A percentile compares a stretch with the other conserved stretches of the same genome.
phyloP scores from a whole-genome alignment of 2,797 vertebrate genomes.

The Rhinichthys osculus region DNA sequence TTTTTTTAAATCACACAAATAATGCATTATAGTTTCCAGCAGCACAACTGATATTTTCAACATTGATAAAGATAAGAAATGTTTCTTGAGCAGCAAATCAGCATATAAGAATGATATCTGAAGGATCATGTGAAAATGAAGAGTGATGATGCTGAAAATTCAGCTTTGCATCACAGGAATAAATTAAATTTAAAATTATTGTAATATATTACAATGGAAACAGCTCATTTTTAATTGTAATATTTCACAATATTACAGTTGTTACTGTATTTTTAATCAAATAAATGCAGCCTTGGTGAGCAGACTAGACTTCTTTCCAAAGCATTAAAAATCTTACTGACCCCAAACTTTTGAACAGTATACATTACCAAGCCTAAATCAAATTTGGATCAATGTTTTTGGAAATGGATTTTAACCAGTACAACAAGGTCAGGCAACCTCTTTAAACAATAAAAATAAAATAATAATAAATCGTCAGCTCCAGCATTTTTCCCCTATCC shows the following conservation, averaged over 20 bases:
- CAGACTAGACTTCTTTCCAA: not conserved
- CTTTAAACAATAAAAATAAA: not conserved
- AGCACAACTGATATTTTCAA: not conserved
- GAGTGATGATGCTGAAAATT: not conserved
- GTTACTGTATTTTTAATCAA: not conserved
- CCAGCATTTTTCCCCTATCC: slow-evolving; percentile 30
- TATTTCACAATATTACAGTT: not conserved
- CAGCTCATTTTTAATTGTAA: not conserved
- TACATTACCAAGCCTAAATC: not conserved
- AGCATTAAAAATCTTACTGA: not conserved
- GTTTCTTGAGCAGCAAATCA: not conserved
- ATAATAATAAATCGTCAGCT: slow-evolving; percentile 19
- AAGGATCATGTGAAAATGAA: not conserved
- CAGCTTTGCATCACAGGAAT: not conserved
- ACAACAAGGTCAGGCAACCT: slow-evolving; percentile 57
- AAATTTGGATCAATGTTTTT: not conserved
- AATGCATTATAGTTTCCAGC: not conserved
- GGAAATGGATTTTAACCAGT: slow-evolving; percentile 32
- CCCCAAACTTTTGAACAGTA: not conserved
- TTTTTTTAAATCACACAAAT: not conserved
- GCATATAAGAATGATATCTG: not conserved
- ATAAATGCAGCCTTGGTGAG: not conserved
- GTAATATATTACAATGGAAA: not conserved
- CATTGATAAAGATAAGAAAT: not conserved
- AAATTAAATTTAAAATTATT: not conserved